These are phyloP conservation scores for Aspidapion aeneum DNA, from an alignment of 2,888 invertebrate species.

Conservation along the genomic window DNA sequence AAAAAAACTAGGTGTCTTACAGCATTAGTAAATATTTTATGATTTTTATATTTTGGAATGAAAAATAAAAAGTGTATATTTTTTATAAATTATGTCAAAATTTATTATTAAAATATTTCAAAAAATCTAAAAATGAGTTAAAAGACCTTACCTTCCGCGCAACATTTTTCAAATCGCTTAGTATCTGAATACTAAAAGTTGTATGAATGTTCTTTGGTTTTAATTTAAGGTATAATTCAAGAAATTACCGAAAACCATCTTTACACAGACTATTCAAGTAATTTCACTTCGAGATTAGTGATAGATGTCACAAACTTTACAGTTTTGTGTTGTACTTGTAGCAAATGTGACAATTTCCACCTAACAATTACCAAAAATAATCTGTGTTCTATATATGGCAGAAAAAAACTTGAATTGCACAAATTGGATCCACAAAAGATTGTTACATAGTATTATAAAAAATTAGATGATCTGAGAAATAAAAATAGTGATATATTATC, in stretches of 20 bases:
- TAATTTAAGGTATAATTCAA: conserved; percentile 39
- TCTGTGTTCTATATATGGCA: conserved; percentile 37
- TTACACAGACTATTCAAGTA: conserved; percentile 34
- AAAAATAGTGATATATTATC: too few relatives aligned
- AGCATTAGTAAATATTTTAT: too few relatives aligned
- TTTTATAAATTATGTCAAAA: too few relatives aligned
- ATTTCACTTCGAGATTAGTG: conserved; percentile 36
- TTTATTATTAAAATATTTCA: too few relatives aligned
- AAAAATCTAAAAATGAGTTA: too few relatives aligned
- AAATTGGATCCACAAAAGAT: conserved; percentile 14
- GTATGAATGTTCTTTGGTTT: too few relatives aligned
- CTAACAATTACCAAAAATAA: conserved; percentile 40
- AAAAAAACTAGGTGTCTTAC: too few relatives aligned
- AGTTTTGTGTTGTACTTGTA: conserved; percentile 31
- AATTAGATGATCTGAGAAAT: conserved; percentile 6
- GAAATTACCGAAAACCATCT: conserved; percentile 37
- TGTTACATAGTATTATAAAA: conserved; percentile 8
- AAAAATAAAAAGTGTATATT: too few relatives aligned
- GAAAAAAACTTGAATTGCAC: conserved; percentile 15
- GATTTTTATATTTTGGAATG: too few relatives aligned
- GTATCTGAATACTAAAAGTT: too few relatives aligned
- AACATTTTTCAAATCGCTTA: too few relatives aligned
- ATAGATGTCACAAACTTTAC: conserved; percentile 38
- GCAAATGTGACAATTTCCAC: conserved; percentile 33
- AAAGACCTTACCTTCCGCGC: too few relatives aligned